Percentiles rank a stretch among this genome's conserved stretches.
phyloP scores from a whole-genome alignment of 1,140 invertebrate species.

The Coenobita brevimanus region DNA sequence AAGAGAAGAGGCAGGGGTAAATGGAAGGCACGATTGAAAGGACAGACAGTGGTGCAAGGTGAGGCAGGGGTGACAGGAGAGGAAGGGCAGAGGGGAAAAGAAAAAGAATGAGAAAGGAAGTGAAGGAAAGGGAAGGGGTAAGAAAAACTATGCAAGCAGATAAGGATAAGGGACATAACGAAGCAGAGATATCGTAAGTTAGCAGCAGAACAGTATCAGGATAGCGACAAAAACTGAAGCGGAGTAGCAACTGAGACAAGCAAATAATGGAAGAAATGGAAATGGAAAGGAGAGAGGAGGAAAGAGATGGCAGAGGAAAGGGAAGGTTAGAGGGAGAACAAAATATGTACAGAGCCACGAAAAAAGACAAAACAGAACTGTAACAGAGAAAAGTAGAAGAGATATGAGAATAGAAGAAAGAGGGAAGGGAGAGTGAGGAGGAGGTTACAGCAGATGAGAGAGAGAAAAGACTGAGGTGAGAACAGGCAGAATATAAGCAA shows the following conservation, averaged over 20 bases:
- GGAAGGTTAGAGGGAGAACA: not conserved
- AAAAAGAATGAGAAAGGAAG: not conserved
- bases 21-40: not conserved
- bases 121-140: not conserved
- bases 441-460: not conserved
- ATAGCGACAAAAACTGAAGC: not conserved
- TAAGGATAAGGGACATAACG: too few species aligned
- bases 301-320: constrained; percentile 16
- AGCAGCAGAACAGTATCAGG: not conserved
- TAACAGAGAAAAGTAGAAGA: too few species aligned
- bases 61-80: not conserved
- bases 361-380: too few species aligned
- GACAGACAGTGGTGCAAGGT: not conserved
- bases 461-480: not conserved
- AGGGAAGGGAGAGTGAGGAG: too few species aligned
- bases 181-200: too few species aligned
- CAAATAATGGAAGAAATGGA: not conserved
- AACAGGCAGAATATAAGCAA: not conserved
- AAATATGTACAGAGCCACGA: too few species aligned
- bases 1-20: not conserved
- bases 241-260: too few species aligned
- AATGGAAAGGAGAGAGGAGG: not conserved
- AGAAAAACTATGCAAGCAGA: not conserved
- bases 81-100: not conserved
- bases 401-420: too few species aligned